phyloP scores from a whole-genome alignment of 2,113 vertebrate species.

The Trichomycterus rosablanca region DNA sequence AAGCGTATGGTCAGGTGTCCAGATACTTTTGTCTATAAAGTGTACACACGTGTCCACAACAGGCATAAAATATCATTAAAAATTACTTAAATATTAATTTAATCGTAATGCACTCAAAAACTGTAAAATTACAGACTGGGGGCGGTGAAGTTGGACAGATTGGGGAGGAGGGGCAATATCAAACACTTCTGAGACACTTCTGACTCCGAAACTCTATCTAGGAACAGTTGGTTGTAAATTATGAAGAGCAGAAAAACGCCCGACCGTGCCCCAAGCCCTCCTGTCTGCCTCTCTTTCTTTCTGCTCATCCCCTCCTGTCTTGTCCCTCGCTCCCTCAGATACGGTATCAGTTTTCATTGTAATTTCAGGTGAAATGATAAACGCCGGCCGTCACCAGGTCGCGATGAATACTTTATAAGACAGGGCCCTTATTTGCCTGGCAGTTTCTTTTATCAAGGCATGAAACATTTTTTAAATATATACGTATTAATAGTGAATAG shows the following conservation, averaged over 20 bases:
- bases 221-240: conserved; percentile 51
- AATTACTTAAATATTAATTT: not conserved
- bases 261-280: conserved; percentile 34
- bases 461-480: conserved; percentile 66
- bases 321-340: conserved; percentile 63
- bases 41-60: too few relatives aligned
- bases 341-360: conserved; percentile 81
- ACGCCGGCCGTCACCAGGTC: conserved; percentile 76
- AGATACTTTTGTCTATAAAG: too few relatives aligned
- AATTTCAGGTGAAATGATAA: conserved; percentile 83
- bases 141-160: too few relatives aligned
- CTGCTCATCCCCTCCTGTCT: conserved; percentile 24
- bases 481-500: conserved; percentile 13
- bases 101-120: not conserved
- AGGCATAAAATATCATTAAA: too few relatives aligned
- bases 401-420: conserved; percentile 85
- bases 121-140: not conserved
- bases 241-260: conserved; percentile 42
- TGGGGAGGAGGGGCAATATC: too few relatives aligned
- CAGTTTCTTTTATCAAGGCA: conserved; percentile 72
- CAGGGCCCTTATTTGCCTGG: conserved; percentile 80
- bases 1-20: too few relatives aligned
- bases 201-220: conserved; percentile 49
- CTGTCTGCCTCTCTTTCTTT: conserved; percentile 34
- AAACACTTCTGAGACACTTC: conserved; percentile 32